These are phyloP conservation scores for Carduelis carduelis DNA, from an alignment of 2,797 vertebrate genomes.

Conservation along the genomic window DNA sequence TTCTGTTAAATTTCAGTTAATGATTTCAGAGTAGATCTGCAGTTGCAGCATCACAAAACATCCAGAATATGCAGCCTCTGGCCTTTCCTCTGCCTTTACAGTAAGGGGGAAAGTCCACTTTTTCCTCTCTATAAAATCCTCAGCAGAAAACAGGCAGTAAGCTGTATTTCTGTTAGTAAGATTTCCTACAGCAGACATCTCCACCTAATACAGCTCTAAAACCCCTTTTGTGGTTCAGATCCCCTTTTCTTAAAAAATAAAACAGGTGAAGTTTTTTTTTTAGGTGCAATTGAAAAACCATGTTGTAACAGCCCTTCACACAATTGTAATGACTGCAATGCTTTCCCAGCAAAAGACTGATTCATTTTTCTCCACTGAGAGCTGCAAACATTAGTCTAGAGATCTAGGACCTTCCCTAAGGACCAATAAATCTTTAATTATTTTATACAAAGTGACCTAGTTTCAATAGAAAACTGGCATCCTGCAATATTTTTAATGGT, in stretches of 20 bases:
- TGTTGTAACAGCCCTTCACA: not conserved
- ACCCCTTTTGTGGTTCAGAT: not conserved
- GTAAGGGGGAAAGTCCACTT: not conserved
- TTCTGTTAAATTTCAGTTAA: not conserved
- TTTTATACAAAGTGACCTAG: constrained; percentile 46
- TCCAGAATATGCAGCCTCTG: not conserved
- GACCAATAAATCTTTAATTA: constrained; percentile 56
- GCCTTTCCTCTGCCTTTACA: not conserved
- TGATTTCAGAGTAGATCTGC: not conserved
- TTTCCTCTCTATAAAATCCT: not conserved
- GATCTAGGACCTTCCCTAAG: constrained; percentile 5
- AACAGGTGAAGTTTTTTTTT: not conserved
- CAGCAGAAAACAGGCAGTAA: not conserved
- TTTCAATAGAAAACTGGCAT: not conserved
- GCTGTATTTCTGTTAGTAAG: not conserved
- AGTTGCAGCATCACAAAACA: not conserved
- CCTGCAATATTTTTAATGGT: not conserved
- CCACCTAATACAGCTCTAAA: not conserved
- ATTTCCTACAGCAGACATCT: not conserved
- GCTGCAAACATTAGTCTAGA: not conserved
- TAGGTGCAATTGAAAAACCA: not conserved
- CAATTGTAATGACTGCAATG: not conserved
- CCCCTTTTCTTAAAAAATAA: not conserved
- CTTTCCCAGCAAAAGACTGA: not conserved
- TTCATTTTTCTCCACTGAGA: not conserved